These are phyloP conservation scores for Nymphalis urticae DNA, from an alignment of 2,888 invertebrate species.

Conservation along the genomic window DNA sequence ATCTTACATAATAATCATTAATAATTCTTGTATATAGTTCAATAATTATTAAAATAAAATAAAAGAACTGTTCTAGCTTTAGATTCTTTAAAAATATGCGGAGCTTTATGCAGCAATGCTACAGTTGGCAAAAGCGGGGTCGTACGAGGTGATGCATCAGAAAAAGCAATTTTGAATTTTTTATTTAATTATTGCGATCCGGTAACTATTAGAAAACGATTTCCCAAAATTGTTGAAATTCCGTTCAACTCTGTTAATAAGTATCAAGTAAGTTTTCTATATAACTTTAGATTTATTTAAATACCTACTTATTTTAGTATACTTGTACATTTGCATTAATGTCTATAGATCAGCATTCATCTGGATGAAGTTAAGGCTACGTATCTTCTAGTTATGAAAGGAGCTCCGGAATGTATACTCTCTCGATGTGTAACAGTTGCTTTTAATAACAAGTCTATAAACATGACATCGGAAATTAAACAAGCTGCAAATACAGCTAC, in stretches of 20 bases:
- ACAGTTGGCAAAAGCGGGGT: conserved; percentile 91
- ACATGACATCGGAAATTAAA: conserved; percentile 55
- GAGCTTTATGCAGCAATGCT: conserved; percentile 97
- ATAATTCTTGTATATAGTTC: not conserved
- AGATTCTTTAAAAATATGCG: conserved; percentile 91
- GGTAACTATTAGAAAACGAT: conserved; percentile 86
- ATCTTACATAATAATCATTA: not conserved
- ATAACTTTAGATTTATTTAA: not conserved
- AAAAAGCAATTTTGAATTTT: conserved; percentile 93
- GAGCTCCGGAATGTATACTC: conserved; percentile 96
- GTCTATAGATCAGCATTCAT: conserved; percentile 84
- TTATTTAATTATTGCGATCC: conserved; percentile 85
- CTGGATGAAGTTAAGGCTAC: conserved; percentile 89
- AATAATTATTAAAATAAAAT: not conserved
- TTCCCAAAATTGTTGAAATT: conserved; percentile 93
- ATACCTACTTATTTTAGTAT: not conserved
- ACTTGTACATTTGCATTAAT: conserved; percentile 1
- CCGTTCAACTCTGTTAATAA: conserved; percentile 97
- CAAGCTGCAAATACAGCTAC: conserved; percentile 52
- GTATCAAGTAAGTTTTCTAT: conserved; percentile 84
- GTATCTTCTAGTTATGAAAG: conserved; percentile 95
- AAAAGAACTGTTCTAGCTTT: conserved; percentile 77
- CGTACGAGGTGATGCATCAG: conserved; percentile 94
- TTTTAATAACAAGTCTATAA: conserved; percentile 88
- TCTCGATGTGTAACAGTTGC: conserved; percentile 91